phyloP scores from a whole-genome alignment of 2,113 vertebrate genomes.

The Taurulus bubalis region DNA sequence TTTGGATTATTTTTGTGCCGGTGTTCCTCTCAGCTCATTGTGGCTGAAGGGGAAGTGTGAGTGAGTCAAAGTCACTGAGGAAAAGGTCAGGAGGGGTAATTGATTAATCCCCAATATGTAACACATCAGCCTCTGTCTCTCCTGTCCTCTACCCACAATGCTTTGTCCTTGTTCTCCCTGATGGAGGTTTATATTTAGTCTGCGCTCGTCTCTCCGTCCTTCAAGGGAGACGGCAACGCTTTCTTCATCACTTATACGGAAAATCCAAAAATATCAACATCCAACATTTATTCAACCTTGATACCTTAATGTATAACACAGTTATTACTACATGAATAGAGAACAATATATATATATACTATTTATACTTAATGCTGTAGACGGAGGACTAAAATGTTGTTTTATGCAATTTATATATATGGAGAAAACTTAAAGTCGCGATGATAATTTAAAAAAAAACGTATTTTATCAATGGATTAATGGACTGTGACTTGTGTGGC shows the following conservation, averaged over 20 bases:
- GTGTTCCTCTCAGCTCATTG: not conserved
- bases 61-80: not conserved
- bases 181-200: not conserved
- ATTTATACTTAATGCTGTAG: not conserved
- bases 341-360: not conserved
- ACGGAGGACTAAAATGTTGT: not conserved
- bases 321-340: too few relatives aligned
- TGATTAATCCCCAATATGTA: not conserved
- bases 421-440: not conserved
- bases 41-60: conserved; percentile 4
- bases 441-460: not conserved
- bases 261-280: not conserved
- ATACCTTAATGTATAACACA: too few relatives aligned
- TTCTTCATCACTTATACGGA: not conserved
- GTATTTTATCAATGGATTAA: not conserved
- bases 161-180: not conserved
- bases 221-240: not conserved
- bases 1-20: not conserved
- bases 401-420: not conserved
- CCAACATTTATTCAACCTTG: too few relatives aligned
- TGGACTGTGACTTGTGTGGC: not conserved
- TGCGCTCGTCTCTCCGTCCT: too few relatives aligned
- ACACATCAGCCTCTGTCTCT: too few relatives aligned
- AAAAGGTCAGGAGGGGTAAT: not conserved
- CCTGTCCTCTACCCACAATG: too few relatives aligned